These are phyloP conservation scores for Meliscaeva auricollis DNA, from an alignment of 2,888 invertebrate genomes.

Conservation along the genomic window DNA sequence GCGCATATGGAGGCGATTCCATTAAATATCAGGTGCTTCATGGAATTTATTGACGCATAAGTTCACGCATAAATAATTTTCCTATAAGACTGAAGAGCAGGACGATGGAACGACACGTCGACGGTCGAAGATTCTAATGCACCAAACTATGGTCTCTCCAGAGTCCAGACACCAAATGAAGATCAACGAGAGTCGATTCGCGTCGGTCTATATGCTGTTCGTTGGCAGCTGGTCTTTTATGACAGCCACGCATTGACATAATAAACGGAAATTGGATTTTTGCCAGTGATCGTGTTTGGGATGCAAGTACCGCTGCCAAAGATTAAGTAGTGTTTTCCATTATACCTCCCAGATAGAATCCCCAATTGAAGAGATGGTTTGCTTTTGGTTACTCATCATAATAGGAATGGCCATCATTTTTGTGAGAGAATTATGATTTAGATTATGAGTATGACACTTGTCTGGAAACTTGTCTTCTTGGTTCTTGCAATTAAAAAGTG, in stretches of 20 bases:
- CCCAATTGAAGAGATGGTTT: no score
- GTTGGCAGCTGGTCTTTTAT: conserved; percentile 37
- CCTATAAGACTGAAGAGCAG: no score
- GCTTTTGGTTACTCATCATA: conserved; percentile 32
- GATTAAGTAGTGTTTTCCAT: conserved; percentile 31
- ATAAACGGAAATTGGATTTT: conserved; percentile 76
- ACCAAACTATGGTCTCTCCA: no score
- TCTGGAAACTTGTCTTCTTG: conserved; percentile 7
- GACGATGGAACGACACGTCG: no score
- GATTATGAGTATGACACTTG: conserved; percentile 66
- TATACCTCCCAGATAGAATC: background rate
- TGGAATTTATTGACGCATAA: conserved; percentile 75
- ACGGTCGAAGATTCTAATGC: no score
- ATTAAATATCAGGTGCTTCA: conserved; percentile 75
- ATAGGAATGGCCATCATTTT: conserved; percentile 56
- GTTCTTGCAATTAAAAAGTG: background rate
- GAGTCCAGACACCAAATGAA: background rate
- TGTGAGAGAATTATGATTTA: conserved; percentile 63
- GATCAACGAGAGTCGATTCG: background rate
- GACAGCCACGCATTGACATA: conserved; percentile 73
- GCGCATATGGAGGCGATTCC: conserved; percentile 75
- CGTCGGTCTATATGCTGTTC: conserved; percentile 1
- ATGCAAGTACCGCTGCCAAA: conserved; percentile 46
- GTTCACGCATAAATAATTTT: conserved; percentile 73
- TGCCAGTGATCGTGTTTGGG: conserved; percentile 51